Evolutionary conservation across 2,113 vertebrate species (phyloP).

Genomic region (Tyto alba): DNA sequence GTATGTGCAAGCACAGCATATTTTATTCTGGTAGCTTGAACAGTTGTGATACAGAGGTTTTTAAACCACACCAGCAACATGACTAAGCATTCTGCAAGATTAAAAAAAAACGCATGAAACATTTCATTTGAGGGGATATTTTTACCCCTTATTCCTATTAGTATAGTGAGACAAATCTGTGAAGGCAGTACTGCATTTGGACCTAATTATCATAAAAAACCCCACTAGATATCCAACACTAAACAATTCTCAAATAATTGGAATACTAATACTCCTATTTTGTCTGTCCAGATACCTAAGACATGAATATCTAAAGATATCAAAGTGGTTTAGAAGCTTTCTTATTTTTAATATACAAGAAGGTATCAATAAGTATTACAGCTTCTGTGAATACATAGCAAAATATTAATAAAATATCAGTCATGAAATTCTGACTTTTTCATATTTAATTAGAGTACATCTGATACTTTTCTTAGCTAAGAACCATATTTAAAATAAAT

Average conservation of each 20-base stretch:
- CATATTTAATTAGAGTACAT: slow-evolving; percentile 18
- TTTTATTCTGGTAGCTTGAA: background rate
- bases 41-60: background rate
- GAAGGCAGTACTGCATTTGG: background rate
- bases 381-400: background rate
- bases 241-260: background rate
- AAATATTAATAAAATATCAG: slow-evolving; percentile 44
- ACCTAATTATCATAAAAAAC: background rate
- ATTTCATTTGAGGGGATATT: background rate
- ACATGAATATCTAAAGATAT: background rate
- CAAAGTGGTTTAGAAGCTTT: background rate
- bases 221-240: background rate
- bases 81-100: background rate
- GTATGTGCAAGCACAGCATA: background rate
- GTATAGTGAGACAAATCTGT: background rate
- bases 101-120: background rate
- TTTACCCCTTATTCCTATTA: background rate
- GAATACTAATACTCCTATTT: background rate
- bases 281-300: background rate
- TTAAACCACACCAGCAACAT: background rate
- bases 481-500: slow-evolving; percentile 30
- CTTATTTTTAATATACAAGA: background rate
- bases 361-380: background rate
- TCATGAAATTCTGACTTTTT: background rate
- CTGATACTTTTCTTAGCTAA: background rate